phyloP scores from a whole-genome alignment of 2,797 vertebrate genomes.

The Rachycentron canadum region DNA sequence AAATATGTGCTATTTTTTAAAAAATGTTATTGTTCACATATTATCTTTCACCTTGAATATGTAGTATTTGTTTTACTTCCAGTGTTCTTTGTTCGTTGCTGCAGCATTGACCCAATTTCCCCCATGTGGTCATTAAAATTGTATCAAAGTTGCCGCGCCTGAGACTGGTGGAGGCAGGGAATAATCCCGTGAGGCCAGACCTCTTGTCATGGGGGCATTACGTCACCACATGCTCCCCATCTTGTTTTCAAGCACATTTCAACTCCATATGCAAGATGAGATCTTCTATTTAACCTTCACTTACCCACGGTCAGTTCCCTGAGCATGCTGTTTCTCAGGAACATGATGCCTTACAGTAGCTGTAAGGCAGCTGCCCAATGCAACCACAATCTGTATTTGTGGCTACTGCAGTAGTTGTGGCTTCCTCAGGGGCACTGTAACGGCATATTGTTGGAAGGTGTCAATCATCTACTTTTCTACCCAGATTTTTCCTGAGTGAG shows the following conservation, averaged over 20 bases:
- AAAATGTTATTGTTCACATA: neutral
- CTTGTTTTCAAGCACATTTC: constrained; percentile 41
- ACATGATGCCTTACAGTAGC: neutral
- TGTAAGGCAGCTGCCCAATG: neutral
- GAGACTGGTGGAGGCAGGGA: constrained; percentile 64
- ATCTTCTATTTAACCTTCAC: constrained; percentile 19
- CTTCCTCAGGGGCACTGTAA: neutral
- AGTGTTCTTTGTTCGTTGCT: constrained; percentile 65
- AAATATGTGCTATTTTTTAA: neutral
- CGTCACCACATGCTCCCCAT: constrained; percentile 56
- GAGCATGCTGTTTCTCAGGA: neutral
- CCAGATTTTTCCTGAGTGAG: neutral
- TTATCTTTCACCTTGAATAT: neutral
- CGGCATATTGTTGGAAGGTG: neutral
- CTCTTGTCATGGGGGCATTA: constrained; percentile 61
- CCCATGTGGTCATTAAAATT: constrained; percentile 83
- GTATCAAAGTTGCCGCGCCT: constrained; percentile 68
- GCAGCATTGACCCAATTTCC: constrained; percentile 76
- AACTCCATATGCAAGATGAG: constrained; percentile 2
- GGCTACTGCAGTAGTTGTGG: neutral
- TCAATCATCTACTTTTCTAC: neutral
- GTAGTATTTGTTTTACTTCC: constrained; percentile 12
- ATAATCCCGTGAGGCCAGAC: constrained; percentile 65
- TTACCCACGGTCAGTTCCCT: constrained; percentile 1
- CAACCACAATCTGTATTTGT: neutral